A percentile compares a stretch with the other conserved stretches of the same genome.
Conservation (phyloP, 2,113 vertebrate species). For the Prinia subflava region DNA sequence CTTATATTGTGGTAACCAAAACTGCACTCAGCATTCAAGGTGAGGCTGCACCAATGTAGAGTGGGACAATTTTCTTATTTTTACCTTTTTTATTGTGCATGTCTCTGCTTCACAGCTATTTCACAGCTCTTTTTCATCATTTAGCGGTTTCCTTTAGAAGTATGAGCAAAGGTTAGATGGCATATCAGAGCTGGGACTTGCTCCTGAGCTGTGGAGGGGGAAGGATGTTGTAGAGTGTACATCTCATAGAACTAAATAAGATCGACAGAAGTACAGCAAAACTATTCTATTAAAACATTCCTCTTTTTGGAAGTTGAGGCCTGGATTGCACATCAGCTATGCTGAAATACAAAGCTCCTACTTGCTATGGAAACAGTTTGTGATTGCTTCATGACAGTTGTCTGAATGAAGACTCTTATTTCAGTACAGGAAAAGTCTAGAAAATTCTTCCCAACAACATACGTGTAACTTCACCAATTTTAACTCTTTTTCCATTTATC, state of each 20-base stretch:
- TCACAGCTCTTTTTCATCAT: not conserved
- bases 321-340: not conserved
- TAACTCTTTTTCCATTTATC: not conserved
- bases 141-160: not conserved
- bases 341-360: not conserved
- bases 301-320: not conserved
- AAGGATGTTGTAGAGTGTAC: not conserved
- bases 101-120: not conserved
- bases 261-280: not conserved
- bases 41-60: not conserved
- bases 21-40: not conserved
- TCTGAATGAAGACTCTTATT: not conserved
- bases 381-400: not conserved
- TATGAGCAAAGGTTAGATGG: not conserved
- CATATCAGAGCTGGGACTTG: accelerated
- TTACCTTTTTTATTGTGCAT: not conserved
- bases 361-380: not conserved
- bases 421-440: not conserved
- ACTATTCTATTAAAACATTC: not conserved
- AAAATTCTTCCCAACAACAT: not conserved
- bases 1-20: not conserved
- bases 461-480: not conserved
- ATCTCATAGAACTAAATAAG: not conserved
- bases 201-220: not conserved
- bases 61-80: not conserved